Base-by-base conservation (phyloP, 2,797 vertebrate species). In the Cryptoprocta ferox region DNA sequence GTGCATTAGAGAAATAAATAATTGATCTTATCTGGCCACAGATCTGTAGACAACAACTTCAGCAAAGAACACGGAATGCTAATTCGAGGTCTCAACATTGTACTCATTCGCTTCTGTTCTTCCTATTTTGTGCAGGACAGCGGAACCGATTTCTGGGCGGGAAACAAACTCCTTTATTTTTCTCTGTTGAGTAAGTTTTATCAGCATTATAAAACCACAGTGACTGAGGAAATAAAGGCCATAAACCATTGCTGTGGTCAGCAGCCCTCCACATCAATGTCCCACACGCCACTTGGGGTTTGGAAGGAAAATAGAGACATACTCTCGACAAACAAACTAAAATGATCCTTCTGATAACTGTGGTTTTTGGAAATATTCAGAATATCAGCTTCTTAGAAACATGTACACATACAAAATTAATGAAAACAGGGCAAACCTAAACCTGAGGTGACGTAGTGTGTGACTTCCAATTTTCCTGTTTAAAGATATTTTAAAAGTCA, bases 131-230 rank as follows among this genome's bases (percentile, higher is more conserved):
- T 19, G 26, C 13, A 1, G 13, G 12, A 19, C 26, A 5, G 18
- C 0, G 9, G 21, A 30, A 45, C 14, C 15, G 19, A 13, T 21
- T 42, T 73, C 65, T 65, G 19, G 28, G 56, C 9, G 65, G 30
- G 50, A 86, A 80, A 45, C 63, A 39, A 48, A 81, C 91, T 48
- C 92, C 15, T 91, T 98, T 63, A 30, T 70, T 61, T 87, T 37
- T 3, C 0, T 88, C 21, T 63, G 70, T 8, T 79, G 28, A 94
- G 94, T 73, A 84, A 30, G 19, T n/a, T 75, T 97, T 95, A 84
- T 88, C n/a, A 89, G 78, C 24, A 50, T 28, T 79, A 86, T 28
- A 30, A 79, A 95, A 82, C 26, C 61, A 89, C 26, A 78, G 75
- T 89, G 79, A 73, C 79, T 96, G 37, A n/a, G 16, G 66, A 88